A percentile compares a stretch with the other conserved stretches of the same genome.
Evolutionary conservation across 2,888 invertebrate genomes (phyloP).

Genomic region (Crematogaster levior): DNA sequence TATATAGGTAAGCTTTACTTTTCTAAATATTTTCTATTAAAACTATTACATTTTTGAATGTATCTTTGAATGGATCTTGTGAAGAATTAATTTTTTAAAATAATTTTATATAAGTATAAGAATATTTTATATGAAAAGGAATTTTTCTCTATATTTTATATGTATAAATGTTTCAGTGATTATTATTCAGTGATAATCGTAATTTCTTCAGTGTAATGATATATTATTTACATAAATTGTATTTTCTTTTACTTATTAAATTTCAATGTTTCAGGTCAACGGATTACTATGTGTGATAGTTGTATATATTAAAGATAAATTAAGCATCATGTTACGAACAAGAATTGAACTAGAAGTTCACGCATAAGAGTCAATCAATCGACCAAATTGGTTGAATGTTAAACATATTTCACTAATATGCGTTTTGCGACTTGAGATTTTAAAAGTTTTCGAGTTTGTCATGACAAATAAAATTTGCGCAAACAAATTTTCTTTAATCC

Average conservation of each 20-base stretch:
- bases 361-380: not conserved
- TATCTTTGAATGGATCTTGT: too few relatives aligned
- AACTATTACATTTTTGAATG: not conserved
- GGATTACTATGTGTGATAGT: not conserved
- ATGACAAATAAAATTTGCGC: not conserved
- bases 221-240: not conserved
- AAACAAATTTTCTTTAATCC: too few relatives aligned
- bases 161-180: not conserved
- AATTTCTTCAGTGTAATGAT: not conserved
- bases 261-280: conserved; percentile 6
- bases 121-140: not conserved
- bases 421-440: not conserved
- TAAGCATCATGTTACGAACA: not conserved
- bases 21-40: not conserved
- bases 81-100: not conserved
- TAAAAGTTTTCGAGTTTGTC: not conserved
- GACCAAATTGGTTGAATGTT: not conserved
- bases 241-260: conserved; percentile 20
- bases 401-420: not conserved
- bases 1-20: not conserved
- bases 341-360: not conserved
- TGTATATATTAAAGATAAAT: not conserved
- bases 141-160: not conserved
- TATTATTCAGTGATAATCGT: not conserved
- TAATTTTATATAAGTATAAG: not conserved